Percentiles rank a stretch among this genome's conserved stretches.
Evolutionary conservation across 2,888 invertebrate genomes (phyloP).

Genomic region (Lasioglossum pauxillum): DNA sequence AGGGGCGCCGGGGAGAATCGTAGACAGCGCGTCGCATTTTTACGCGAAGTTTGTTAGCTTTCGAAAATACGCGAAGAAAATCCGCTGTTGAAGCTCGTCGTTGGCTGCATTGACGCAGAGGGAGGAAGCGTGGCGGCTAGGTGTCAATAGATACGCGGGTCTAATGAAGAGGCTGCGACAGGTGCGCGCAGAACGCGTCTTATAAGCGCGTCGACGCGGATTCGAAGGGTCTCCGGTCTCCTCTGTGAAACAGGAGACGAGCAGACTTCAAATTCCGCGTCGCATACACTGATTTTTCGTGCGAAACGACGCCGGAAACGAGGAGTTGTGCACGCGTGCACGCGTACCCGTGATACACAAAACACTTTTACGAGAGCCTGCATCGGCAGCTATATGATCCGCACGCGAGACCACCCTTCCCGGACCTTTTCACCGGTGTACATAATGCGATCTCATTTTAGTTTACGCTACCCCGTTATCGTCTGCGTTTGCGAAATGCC

Average conservation of each 20-base stretch:
- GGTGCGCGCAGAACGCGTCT: constrained; percentile 28
- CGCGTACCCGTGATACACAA: constrained; percentile 45
- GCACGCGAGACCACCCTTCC: constrained; percentile 61
- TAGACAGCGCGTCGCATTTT: constrained; percentile 13
- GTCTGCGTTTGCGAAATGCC: constrained; percentile 65
- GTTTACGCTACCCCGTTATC: constrained; percentile 69
- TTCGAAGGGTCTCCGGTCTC: background rate
- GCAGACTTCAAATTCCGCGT: constrained; percentile 1
- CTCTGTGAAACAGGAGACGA: constrained; percentile 24
- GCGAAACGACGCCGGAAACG: constrained; percentile 19
- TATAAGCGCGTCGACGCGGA: constrained; percentile 32
- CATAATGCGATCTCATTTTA: constrained; percentile 75
- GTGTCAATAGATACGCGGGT: constrained; percentile 36
- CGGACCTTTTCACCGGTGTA: constrained; percentile 70
- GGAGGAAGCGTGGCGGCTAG: background rate
- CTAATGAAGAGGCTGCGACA: constrained; percentile 38
- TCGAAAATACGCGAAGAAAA: background rate
- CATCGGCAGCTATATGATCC: constrained; percentile 65
- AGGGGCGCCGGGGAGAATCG: constrained; percentile 33
- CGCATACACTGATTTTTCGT: constrained; percentile 18
- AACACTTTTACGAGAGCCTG: constrained; percentile 49
- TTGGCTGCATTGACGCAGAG: background rate
- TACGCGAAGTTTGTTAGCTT: background rate
- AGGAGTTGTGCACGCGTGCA: background rate
- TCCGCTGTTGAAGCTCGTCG: background rate